phyloP scores from a whole-genome alignment of 2,113 vertebrate genomes.

The Kryptolebias marmoratus region DNA sequence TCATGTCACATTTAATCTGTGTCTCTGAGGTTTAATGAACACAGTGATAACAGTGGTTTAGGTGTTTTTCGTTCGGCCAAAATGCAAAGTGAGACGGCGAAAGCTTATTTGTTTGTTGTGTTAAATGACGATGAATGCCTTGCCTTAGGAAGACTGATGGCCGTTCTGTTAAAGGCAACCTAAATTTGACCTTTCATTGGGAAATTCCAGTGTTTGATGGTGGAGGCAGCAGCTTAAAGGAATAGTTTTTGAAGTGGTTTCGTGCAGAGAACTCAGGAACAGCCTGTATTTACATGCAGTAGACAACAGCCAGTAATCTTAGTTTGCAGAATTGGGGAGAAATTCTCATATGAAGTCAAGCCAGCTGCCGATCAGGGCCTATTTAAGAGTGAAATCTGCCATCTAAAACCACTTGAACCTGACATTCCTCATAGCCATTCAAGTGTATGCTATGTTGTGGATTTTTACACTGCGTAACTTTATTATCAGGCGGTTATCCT shows the following conservation, averaged over 20 bases:
- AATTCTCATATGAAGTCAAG: not conserved
- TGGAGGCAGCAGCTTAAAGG: conserved; percentile 28
- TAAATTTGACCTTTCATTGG: conserved; percentile 34
- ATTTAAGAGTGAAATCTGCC: too few species aligned
- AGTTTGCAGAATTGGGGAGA: not conserved
- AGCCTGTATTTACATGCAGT: not conserved
- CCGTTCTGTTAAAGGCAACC: conserved; percentile 36
- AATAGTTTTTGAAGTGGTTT: not conserved
- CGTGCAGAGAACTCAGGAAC: not conserved
- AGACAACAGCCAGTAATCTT: not conserved
- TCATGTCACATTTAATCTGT: conserved; percentile 5
- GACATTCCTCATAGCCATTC: too few species aligned
- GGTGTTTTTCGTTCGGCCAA: not conserved
- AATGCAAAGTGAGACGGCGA: conserved; percentile 1
- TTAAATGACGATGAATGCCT: not conserved
- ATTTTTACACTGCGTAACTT: not conserved
- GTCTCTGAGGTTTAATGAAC: conserved; percentile 1
- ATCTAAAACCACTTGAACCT: too few species aligned
- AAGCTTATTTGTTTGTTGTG: not conserved
- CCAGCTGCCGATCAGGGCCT: too few species aligned
- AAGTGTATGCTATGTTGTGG: not conserved
- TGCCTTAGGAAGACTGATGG: conserved; percentile 34
- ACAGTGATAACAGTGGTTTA: not conserved
- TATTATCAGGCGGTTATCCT: not conserved
- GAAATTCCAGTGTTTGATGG: conserved; percentile 58